These are phyloP conservation scores for Micrasema minimum DNA, from an alignment of 1,140 invertebrate genomes.

Conservation along the genomic window DNA sequence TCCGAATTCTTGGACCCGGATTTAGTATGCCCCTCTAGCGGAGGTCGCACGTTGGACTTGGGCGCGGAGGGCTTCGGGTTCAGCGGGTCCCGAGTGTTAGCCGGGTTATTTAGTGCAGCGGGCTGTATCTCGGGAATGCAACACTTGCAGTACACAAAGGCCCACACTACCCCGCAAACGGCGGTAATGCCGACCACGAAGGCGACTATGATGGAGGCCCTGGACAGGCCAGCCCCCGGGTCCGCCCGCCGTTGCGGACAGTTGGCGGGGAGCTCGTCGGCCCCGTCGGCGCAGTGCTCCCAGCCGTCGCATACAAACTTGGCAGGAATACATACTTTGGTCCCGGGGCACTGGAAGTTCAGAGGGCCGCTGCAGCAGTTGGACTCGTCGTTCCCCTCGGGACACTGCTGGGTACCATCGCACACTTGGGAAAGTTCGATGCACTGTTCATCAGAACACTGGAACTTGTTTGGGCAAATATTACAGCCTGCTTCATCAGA, in stretches of 20 bases:
- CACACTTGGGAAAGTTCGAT: conserved; percentile 78
- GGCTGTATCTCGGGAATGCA: conserved; percentile 58
- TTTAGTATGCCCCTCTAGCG: conserved; percentile 52
- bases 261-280: conserved; percentile 73
- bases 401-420: conserved; percentile 78
- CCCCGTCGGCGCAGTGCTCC: conserved; percentile 78
- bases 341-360: conserved; percentile 75
- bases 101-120: conserved; percentile 57
- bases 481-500: conserved; percentile 84
- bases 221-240: conserved; percentile 61
- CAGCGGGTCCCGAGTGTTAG: conserved; percentile 72
- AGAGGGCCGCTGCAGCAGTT: conserved; percentile 70
- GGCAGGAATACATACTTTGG: conserved; percentile 70
- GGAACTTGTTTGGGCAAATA: conserved; percentile 73
- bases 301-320: conserved; percentile 74
- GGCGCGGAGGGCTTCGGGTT: conserved; percentile 56
- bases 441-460: conserved; percentile 80
- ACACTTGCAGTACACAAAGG: conserved; percentile 58
- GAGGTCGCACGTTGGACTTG: conserved; percentile 24
- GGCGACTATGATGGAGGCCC: conserved; percentile 63
- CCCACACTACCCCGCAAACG: conserved; percentile 62
- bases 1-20: conserved; percentile 61
- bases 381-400: conserved; percentile 75
- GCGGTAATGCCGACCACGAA: conserved; percentile 64
- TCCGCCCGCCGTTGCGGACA: conserved; percentile 63